These are phyloP conservation scores for Augochlora pura DNA, from an alignment of 1,140 invertebrate genomes.

Conservation along the genomic window DNA sequence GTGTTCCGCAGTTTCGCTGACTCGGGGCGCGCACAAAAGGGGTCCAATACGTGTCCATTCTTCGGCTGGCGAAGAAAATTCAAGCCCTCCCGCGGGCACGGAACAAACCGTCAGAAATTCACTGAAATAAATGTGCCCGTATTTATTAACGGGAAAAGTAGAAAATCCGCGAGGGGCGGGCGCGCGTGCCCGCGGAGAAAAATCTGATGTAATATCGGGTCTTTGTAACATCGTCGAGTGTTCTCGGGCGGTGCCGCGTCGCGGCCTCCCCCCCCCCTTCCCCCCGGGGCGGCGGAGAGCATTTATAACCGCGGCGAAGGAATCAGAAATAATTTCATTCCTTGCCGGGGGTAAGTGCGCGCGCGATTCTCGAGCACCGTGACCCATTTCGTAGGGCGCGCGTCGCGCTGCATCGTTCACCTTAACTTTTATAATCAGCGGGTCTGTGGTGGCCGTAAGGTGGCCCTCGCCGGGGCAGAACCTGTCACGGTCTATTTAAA, in stretches of 20 bases:
- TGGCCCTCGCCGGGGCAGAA: too few relatives aligned
- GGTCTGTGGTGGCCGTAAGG: too few relatives aligned
- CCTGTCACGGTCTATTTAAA: too few relatives aligned
- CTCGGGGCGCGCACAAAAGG: background rate
- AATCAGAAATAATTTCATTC: background rate
- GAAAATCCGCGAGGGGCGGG: background rate
- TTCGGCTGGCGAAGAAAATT: too few relatives aligned
- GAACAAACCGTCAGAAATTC: too few relatives aligned
- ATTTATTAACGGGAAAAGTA: background rate
- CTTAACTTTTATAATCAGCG: conserved; percentile 36
- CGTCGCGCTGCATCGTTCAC: background rate
- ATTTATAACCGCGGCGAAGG: background rate
- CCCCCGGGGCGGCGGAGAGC: too few relatives aligned
- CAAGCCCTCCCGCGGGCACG: too few relatives aligned
- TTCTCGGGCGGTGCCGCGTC: background rate
- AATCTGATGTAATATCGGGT: background rate
- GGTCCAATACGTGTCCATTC: too few relatives aligned
- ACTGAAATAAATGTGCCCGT: too few relatives aligned
- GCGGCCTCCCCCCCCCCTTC: too few relatives aligned
- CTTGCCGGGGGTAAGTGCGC: background rate
- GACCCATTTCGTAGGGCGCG: conserved; percentile 3
- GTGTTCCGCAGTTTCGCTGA: background rate
- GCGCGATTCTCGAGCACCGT: background rate
- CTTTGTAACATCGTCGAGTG: background rate
- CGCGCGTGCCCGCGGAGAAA: background rate